phyloP scores from a whole-genome alignment of 2,888 invertebrate species.

The Lepeophtheirus nordmannii region DNA sequence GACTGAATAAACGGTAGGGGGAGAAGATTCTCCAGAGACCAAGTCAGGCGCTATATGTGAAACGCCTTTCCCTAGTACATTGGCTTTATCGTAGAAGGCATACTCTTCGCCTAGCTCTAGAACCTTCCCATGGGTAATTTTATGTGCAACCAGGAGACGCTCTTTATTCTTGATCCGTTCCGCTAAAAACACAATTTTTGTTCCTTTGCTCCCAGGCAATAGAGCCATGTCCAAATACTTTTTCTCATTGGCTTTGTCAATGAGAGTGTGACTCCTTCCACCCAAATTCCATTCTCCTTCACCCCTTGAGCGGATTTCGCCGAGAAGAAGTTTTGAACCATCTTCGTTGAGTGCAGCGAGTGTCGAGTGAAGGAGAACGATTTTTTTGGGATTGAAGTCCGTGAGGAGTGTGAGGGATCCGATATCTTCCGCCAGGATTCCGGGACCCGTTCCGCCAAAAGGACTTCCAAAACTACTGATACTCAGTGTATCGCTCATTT shows the following conservation, averaged over 20 bases:
- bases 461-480: background rate
- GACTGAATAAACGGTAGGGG: constrained; percentile 1
- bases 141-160: constrained; percentile 9
- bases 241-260: constrained; percentile 1
- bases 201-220: constrained; percentile 7
- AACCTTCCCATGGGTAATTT: constrained; percentile 11
- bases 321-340: background rate
- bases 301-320: constrained; percentile 13
- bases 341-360: constrained; percentile 12
- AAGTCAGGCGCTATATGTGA: constrained; percentile 12
- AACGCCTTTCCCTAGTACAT: constrained; percentile 17
- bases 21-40: background rate
- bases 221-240: constrained; percentile 16
- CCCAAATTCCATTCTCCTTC: constrained; percentile 13
- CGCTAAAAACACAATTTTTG: constrained; percentile 10
- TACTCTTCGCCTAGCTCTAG: constrained; percentile 16
- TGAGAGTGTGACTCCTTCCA: background rate
- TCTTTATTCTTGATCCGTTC: constrained; percentile 19
- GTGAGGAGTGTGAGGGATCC: background rate
- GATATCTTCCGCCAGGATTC: constrained; percentile 1
- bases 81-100: constrained; percentile 21
- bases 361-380: background rate
- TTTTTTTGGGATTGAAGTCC: constrained; percentile 12
- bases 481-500: constrained; percentile 13
- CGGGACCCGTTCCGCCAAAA: no score